Evolutionary conservation across 2,888 invertebrate genomes (phyloP), one percentile per base, ranked within the genome.

Genomic region (Polymixis lichenea): DNA sequence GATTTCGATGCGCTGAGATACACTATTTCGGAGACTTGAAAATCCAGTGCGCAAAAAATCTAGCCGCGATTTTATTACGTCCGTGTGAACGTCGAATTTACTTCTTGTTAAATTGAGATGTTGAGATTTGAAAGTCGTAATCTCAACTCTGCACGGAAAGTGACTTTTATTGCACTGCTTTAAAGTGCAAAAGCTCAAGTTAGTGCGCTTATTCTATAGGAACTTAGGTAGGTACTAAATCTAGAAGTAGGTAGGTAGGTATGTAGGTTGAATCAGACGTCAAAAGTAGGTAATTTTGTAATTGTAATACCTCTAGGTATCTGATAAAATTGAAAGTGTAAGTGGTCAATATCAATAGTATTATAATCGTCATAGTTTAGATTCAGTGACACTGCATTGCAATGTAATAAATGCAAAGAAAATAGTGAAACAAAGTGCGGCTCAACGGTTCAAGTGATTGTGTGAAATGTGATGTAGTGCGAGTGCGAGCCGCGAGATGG

Each of bases 401-500:
- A 15, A 38, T 56, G 49, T 58, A 61, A 58, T 58, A 13, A 49
- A 74, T 53, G 56, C 49, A 49, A n/a, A 46, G 28, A 71, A 58
- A 56, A 66, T 51, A 71, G 49, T 78, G 46, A 74, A 79, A 55
- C 32, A 22, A 60, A 53, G 67, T 72, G 61, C 25, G 15, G 9
- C 56, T 55, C n/a, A 53, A 49, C n/a, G 13, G 46, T 61, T 73
- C 32, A 73, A 71, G 64, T 74, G 55, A 72, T 51, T 25, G 60
- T 65, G 78, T 66, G 74, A 32, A 60, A 62, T 75, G 83, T 75
- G 70, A 86, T 77, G 86, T 84, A 80, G 87, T 86, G 76, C 53
- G 15, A 25, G 67, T 32, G 51, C 8, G 8, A 17, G 43, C 38
- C 75, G 77, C 43, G 85, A 91, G 92, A 95, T 95, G 94, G 91